A percentile compares a stretch with the other conserved stretches of the same genome.
Conservation (phyloP, 1,140 invertebrate genomes). For the Drosophila nebulosa region DNA sequence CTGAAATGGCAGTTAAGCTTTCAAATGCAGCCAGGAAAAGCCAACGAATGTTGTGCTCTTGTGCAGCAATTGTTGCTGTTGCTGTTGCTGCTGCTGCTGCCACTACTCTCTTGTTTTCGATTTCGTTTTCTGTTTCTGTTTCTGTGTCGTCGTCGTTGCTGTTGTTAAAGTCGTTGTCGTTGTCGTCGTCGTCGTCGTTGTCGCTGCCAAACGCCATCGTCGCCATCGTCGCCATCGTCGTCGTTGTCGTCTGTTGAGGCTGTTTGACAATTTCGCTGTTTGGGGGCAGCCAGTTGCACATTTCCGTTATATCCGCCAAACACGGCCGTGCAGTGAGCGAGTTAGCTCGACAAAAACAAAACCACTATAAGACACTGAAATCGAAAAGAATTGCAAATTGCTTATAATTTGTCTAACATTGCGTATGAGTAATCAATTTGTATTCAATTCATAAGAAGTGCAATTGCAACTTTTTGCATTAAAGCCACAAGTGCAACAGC, state of each 20-base stretch:
- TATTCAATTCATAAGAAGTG: not conserved
- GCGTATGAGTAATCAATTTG: constrained; percentile 15
- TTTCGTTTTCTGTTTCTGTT: constrained; percentile 25
- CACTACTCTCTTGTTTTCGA: constrained; percentile 21
- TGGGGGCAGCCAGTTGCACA: constrained; percentile 70
- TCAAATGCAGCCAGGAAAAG: constrained; percentile 50
- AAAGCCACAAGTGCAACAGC: not conserved
- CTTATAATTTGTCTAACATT: not conserved
- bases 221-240: not conserved
- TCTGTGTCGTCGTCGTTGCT: constrained; percentile 5
- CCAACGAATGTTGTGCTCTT: constrained; percentile 28
- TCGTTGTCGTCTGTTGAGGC: constrained; percentile 28
- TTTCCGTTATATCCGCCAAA: constrained; percentile 75
- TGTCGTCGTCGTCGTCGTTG: not conserved
- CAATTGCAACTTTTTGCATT: not conserved
- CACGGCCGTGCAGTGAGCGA: constrained; percentile 34
- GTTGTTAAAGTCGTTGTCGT: not conserved
- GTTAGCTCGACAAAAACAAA: not conserved
- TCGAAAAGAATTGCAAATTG: not conserved
- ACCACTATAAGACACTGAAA: not conserved
- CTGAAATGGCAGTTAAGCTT: constrained; percentile 1
- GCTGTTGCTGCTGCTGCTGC: constrained; percentile 15
- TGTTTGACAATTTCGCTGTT: constrained; percentile 70
- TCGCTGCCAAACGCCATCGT: no score
- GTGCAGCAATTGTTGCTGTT: constrained; percentile 4